Conservation (phyloP, 1,140 invertebrate genomes). For the Trigoniulus corallinus region DNA sequence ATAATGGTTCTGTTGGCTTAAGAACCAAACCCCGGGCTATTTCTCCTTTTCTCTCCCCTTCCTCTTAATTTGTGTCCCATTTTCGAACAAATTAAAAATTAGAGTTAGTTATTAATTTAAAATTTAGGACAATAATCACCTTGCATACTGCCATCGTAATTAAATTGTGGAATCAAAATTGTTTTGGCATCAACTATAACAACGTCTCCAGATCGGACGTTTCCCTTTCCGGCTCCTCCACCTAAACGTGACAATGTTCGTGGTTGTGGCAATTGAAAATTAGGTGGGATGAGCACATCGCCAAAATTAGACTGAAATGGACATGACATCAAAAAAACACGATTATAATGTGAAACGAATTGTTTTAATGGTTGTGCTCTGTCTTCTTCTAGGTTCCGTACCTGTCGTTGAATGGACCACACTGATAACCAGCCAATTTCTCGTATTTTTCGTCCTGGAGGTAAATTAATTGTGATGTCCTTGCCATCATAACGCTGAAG, state of each 20-base stretch:
- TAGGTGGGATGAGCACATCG: slow-evolving; percentile 53
- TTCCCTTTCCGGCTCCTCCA: slow-evolving; percentile 35
- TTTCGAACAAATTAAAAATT: no score
- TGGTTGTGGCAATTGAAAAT: slow-evolving; percentile 53
- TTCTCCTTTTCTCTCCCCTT: no score
- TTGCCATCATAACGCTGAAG: slow-evolving; percentile 47
- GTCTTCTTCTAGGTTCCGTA: no score
- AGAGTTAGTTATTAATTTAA: no score
- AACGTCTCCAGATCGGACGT: slow-evolving; percentile 68
- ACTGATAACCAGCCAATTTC: slow-evolving; percentile 79
- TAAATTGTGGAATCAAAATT: slow-evolving; percentile 78
- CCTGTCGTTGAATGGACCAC: slow-evolving; percentile 75
- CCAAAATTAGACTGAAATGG: slow-evolving; percentile 66
- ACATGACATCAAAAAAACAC: background rate
- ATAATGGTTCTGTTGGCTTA: no score
- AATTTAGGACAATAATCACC: no score
- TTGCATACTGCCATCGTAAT: slow-evolving; percentile 66
- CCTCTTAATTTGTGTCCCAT: no score
- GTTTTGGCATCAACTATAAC: slow-evolving; percentile 80
- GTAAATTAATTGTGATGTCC: slow-evolving; percentile 65
- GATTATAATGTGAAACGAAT: background rate
- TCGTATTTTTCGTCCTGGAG: slow-evolving; percentile 57
- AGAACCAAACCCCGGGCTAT: no score
- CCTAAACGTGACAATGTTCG: slow-evolving; percentile 62
- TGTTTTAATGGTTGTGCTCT: background rate